These are phyloP conservation scores for Drosophila rubida DNA, from an alignment of 2,888 invertebrate species.

Conservation along the genomic window DNA sequence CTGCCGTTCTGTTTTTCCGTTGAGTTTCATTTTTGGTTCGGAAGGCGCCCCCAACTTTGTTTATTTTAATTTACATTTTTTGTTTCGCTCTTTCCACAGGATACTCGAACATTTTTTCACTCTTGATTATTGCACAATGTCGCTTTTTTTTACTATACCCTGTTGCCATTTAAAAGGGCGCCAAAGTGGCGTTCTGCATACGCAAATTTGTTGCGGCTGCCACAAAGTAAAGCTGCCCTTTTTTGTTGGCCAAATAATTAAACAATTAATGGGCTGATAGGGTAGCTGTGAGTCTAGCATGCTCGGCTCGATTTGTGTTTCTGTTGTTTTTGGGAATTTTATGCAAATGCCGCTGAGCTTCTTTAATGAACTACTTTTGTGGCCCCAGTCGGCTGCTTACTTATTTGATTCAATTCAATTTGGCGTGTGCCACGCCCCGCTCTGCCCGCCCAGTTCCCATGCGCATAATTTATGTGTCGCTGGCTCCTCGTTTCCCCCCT, in stretches of 20 bases:
- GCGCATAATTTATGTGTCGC: slow-evolving; percentile 62
- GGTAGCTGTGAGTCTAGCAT: background rate
- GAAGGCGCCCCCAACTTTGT: slow-evolving; percentile 46
- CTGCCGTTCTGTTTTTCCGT: slow-evolving; percentile 13
- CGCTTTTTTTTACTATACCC: slow-evolving; percentile 22
- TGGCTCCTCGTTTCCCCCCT: background rate
- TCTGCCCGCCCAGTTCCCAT: slow-evolving; percentile 1
- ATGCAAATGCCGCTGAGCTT: slow-evolving; percentile 66
- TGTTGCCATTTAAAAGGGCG: background rate
- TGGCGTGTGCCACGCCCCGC: slow-evolving; percentile 55
- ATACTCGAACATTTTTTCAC: slow-evolving; percentile 28
- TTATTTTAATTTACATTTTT: slow-evolving; percentile 76
- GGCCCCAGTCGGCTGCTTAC: slow-evolving; percentile 26
- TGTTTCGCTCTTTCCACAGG: slow-evolving; percentile 40
- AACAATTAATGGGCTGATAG: background rate
- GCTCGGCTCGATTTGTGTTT: slow-evolving; percentile 3
- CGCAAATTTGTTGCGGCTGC: background rate
- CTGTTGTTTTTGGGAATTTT: slow-evolving; percentile 20
- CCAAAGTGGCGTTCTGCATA: background rate
- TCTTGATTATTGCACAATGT: slow-evolving; percentile 43
- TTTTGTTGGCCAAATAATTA: background rate
- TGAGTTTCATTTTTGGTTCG: slow-evolving; percentile 1
- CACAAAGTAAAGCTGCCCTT: background rate
- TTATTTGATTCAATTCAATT: slow-evolving; percentile 72
- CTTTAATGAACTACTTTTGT: slow-evolving; percentile 73